Base-by-base conservation (phyloP, 2,113 vertebrate species). In the Delphinapterus leucas region DNA sequence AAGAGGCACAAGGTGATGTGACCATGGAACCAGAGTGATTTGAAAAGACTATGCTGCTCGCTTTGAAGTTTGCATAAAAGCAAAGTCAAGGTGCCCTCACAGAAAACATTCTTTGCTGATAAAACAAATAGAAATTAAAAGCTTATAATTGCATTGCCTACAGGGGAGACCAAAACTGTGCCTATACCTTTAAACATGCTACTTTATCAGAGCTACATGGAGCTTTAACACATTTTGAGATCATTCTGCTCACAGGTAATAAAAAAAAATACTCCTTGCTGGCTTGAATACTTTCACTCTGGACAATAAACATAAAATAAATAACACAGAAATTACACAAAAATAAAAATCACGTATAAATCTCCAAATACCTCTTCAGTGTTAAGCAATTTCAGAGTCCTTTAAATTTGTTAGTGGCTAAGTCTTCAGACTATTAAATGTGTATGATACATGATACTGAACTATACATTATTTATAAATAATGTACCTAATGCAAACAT, bases 91-190 rank as follows among this genome's bases (percentile, higher is more conserved):
- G 55, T 67, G 70, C 26, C 8, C 31, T 85, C 91, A 36, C 65
- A 96, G 83, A 89, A 94, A 88, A 96, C 12, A 31, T 93, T 77
- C 77, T 80, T 80, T 63, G 15, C 25, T 84, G 3, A 38, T 65
- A 96, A 90, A 95, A 90, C 36, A 95, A 91, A 92, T 21, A 96
- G 25, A 88, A 88, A 90, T 28, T 36, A 88, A 61, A 93, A 44
- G 26, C 25, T 77, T 90, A 25, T 38, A 80, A 90, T 20, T 55
- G 9, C 4, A 14, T 7, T 36, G 31, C 36, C 53, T 41, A 55
- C 3, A 80, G 28, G 1, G 11, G 70, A 88, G 18, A 83, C 36
- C 41, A 88, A 73, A 95, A 91, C 15, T 84, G 41, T 26, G 28
- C n/a, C 31, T 25, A 47, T 8, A 25, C 20, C 53, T 63, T 60